These are phyloP conservation scores for Parnassius mnemosyne DNA, from an alignment of 2,888 invertebrate genomes.

Conservation along the genomic window DNA sequence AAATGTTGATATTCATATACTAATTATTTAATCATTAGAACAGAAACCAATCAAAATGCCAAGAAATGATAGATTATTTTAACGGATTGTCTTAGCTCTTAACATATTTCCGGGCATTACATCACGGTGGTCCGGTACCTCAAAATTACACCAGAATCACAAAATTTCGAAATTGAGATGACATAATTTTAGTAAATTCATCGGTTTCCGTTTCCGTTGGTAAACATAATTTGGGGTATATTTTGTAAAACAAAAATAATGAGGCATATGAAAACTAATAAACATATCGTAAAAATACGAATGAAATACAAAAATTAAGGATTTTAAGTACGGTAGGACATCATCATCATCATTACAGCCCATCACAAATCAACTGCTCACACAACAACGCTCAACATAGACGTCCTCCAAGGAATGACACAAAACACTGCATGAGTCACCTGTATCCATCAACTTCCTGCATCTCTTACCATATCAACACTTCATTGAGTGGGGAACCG, in stretches of 20 bases:
- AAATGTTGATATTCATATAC: constrained; percentile 39
- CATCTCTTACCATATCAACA: too few relatives aligned
- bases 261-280: not conserved
- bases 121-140: constrained; percentile 50
- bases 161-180: constrained; percentile 24
- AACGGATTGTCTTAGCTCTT: constrained; percentile 39
- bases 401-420: not conserved
- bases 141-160: constrained; percentile 35
- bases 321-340: too few relatives aligned
- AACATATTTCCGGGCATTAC: constrained; percentile 52
- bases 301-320: too few relatives aligned
- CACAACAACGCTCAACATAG: too few relatives aligned
- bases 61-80: constrained; percentile 50
- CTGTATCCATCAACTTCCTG: too few relatives aligned
- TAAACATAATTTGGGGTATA: not conserved
- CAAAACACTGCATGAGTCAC: not conserved
- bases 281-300: too few relatives aligned
- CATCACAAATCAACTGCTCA: too few relatives aligned
- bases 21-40: constrained; percentile 62
- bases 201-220: constrained; percentile 9
- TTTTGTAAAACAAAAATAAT: not conserved
- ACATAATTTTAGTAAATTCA: constrained; percentile 24
- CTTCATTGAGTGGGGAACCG: too few relatives aligned
- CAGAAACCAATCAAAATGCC: constrained; percentile 30
- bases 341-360: too few relatives aligned